phyloP scores from a whole-genome alignment of 2,888 invertebrate species.

The Meteorus cinctellus region DNA sequence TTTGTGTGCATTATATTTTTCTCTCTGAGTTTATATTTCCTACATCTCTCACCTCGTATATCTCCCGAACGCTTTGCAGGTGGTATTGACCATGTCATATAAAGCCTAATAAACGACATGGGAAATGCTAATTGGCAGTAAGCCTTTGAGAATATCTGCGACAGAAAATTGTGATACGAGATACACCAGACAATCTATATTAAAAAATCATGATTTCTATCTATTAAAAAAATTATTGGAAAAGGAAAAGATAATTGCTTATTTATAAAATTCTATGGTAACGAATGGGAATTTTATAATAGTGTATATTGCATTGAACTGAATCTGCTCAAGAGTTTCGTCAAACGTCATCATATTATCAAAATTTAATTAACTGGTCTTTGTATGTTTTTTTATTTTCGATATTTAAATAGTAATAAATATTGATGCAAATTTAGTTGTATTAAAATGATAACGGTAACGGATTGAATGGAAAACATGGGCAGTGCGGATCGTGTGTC shows the following conservation, averaged over 20 bases:
- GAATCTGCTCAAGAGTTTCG: too few species aligned
- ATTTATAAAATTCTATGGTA: too few species aligned
- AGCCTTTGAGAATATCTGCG: constrained; percentile 47
- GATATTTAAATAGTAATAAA: too few species aligned
- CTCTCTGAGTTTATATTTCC: constrained; percentile 32
- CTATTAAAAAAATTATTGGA: too few species aligned
- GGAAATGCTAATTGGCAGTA: constrained; percentile 70
- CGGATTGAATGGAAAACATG: background rate
- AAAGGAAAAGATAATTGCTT: too few species aligned
- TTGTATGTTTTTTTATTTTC: too few species aligned
- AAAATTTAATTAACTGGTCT: too few species aligned
- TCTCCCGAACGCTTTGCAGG: constrained; percentile 56
- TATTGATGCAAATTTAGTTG: too few species aligned
- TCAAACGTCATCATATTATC: too few species aligned
- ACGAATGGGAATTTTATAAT: too few species aligned
- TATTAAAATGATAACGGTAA: background rate
- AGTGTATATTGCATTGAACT: too few species aligned
- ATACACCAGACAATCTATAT: constrained; percentile 13
- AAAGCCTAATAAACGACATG: constrained; percentile 65
- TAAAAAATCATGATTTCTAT: too few species aligned
- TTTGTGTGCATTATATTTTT: constrained; percentile 11
- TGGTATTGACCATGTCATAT: constrained; percentile 64
- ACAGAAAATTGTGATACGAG: constrained; percentile 36
- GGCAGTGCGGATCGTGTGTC: constrained; percentile 1
- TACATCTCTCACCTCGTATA: constrained; percentile 19